phyloP scores from a whole-genome alignment of 2,797 vertebrate species.

The Dallia pectoralis region DNA sequence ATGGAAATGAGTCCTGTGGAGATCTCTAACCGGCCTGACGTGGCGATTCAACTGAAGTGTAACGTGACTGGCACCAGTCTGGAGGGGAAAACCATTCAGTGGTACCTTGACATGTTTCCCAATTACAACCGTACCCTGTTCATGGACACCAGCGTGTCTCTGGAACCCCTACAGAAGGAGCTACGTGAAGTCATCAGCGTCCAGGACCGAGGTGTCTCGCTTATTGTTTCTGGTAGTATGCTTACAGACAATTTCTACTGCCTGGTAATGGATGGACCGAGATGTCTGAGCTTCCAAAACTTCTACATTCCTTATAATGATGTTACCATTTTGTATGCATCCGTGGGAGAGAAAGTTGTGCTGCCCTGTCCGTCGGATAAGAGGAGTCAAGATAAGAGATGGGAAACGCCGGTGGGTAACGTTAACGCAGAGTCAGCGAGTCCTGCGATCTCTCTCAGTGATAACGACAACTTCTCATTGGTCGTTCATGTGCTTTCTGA shows the following conservation, averaged over 20 bases:
- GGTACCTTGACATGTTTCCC: conserved; percentile 59
- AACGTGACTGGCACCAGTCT: conserved; percentile 23
- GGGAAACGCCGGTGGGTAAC: conserved; percentile 67
- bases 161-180: conserved; percentile 47
- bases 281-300: conserved; percentile 63
- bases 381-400: conserved; percentile 40
- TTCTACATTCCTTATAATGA: conserved; percentile 35
- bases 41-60: conserved; percentile 54
- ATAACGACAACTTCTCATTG: conserved; percentile 50
- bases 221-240: conserved; percentile 41
- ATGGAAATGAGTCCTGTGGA: conserved; percentile 42
- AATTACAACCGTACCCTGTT: conserved; percentile 44
- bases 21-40: conserved; percentile 35
- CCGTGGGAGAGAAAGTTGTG: conserved; percentile 56
- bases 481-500: conserved; percentile 50
- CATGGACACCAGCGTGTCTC: conserved; percentile 62
- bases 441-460: background rate
- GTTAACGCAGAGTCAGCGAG: conserved; percentile 39
- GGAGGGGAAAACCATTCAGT: conserved; percentile 53
- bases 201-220: conserved; percentile 40
- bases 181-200: conserved; percentile 44
- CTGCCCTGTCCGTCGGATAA: conserved; percentile 56
- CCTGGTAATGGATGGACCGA: conserved; percentile 49
- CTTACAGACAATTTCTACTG: conserved; percentile 62
- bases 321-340: conserved; percentile 49